Evolutionary conservation across 2,888 invertebrate genomes (phyloP).

Genomic region (Tachina fera): DNA sequence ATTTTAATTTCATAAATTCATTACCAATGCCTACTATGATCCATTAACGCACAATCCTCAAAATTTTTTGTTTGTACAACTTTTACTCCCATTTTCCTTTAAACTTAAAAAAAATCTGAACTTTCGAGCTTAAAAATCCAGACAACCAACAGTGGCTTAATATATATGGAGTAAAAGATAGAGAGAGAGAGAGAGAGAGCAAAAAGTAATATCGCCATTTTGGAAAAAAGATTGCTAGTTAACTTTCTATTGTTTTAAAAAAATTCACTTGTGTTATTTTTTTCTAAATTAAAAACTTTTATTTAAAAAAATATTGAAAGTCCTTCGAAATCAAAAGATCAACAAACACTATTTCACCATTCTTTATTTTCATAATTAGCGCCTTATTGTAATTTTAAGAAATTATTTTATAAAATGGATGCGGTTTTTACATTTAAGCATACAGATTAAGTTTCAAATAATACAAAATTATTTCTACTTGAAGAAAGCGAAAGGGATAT

Average conservation of each 20-base stretch:
- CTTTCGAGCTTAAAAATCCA: too few relatives aligned
- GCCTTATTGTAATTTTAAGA: conserved; percentile 51
- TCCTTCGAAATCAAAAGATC: conserved; percentile 9
- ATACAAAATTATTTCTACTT: background rate
- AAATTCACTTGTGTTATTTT: background rate
- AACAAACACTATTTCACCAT: conserved; percentile 32
- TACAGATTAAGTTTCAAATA: conserved; percentile 12
- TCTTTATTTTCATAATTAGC: conserved; percentile 41
- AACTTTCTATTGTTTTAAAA: too few relatives aligned
- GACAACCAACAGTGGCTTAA: conserved; percentile 20
- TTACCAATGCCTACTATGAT: background rate
- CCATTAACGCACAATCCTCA: background rate
- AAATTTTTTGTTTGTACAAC: background rate
- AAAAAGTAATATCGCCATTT: too few relatives aligned
- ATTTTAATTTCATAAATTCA: background rate
- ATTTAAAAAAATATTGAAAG: conserved; percentile 1
- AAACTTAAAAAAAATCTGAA: too few relatives aligned
- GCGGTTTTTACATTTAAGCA: conserved; percentile 69
- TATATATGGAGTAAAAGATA: background rate
- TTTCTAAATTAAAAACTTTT: conserved; percentile 16
- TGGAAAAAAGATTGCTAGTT: background rate
- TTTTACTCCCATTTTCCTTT: too few relatives aligned
- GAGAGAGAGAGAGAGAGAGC: conserved; percentile 14
- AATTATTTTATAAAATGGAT: conserved; percentile 67
- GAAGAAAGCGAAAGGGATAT: conserved; percentile 25